Percentiles rank a stretch among this genome's conserved stretches.
These are phyloP conservation scores for Polyommatus iphigenia DNA, from an alignment of 2,888 invertebrate species.

Conservation along the genomic window DNA sequence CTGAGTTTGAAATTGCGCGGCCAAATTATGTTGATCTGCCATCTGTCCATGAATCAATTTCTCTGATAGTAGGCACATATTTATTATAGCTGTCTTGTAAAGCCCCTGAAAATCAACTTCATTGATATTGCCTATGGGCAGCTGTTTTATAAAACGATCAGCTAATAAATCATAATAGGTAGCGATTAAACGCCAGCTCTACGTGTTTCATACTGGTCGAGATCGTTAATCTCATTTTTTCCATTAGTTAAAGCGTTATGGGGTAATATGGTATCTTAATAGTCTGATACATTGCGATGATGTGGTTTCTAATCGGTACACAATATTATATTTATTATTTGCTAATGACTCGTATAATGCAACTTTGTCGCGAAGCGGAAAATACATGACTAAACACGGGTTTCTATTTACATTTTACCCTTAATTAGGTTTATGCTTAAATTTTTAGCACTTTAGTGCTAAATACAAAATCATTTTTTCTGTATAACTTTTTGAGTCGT, in stretches of 20 bases:
- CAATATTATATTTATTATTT: neutral
- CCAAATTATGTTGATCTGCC: no score
- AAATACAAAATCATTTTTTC: neutral
- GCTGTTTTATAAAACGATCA: neutral
- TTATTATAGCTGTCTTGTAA: no score
- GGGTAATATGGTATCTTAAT: slow-evolving; percentile 31
- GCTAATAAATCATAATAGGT: slow-evolving; percentile 19
- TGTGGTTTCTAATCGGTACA: neutral
- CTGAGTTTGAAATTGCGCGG: no score
- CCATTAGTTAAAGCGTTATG: slow-evolving; percentile 59
- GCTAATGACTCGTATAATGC: neutral
- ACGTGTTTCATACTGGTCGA: slow-evolving; percentile 16
- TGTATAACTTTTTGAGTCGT: neutral
- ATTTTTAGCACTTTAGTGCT: neutral
- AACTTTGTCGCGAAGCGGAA: neutral
- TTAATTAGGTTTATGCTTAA: neutral
- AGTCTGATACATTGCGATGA: slow-evolving; percentile 4
- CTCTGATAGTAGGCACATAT: no score
- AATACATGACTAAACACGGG: neutral
- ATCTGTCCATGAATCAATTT: no score
- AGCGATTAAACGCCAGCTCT: slow-evolving; percentile 10
- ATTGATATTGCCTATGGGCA: neutral
- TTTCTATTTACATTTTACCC: neutral
- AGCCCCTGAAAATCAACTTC: neutral
- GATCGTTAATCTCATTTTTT: slow-evolving; percentile 55